Evolutionary conservation across 2,797 vertebrate species (phyloP).

Genomic region (Prunella strophiata): DNA sequence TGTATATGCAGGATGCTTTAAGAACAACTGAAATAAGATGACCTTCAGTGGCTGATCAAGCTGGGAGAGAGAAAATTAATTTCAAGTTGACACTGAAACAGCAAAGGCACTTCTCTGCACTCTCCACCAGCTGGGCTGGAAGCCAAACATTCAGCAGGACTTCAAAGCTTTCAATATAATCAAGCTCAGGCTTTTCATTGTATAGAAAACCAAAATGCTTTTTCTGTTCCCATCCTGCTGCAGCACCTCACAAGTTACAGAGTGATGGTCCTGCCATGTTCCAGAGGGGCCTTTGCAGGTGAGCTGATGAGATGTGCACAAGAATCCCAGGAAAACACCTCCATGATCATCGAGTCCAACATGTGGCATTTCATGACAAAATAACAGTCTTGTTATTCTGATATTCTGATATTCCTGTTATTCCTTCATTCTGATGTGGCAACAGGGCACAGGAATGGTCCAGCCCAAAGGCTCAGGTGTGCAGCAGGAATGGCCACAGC

Average conservation of each 20-base stretch:
- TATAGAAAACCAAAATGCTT: neutral
- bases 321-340: neutral
- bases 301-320: neutral
- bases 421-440: neutral
- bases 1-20: neutral
- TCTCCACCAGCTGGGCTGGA: neutral
- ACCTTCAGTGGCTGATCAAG: slow-evolving; percentile 33
- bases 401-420: neutral
- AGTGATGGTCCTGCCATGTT: neutral
- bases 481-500: neutral
- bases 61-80: slow-evolving; percentile 33
- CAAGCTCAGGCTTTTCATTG: neutral
- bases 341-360: rapidly evolving
- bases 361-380: neutral
- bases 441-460: neutral
- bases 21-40: neutral
- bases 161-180: neutral
- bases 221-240: neutral
- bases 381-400: neutral
- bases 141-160: slow-evolving; percentile 24
- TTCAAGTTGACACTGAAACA: slow-evolving; percentile 29
- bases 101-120: neutral
- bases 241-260: neutral
- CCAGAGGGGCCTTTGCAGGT: neutral
- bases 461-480: neutral